Conservation (phyloP, 92 coral and sea anemone species). For the Galaxea fascicularis region DNA sequence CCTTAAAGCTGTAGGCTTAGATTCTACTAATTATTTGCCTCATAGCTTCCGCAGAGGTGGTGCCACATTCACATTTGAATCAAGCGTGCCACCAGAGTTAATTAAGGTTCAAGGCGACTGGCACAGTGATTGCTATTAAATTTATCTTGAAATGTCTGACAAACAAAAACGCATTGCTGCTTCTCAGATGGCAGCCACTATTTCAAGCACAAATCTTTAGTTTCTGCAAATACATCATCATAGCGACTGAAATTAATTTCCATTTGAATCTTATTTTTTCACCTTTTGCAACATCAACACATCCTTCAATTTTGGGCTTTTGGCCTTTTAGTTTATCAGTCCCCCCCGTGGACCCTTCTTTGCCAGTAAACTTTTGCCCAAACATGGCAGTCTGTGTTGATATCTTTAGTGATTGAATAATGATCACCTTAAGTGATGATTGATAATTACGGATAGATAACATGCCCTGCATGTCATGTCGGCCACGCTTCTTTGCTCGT, state of each 20-base stretch:
- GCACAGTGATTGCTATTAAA: constrained; percentile 24
- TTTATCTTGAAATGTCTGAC: constrained; percentile 3
- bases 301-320: not conserved
- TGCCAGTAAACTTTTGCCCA: constrained; percentile 11
- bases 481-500: too few relatives aligned
- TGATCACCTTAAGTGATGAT: too few relatives aligned
- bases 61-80: constrained; percentile 31
- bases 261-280: not conserved
- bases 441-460: too few relatives aligned
- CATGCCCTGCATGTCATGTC: too few relatives aligned
- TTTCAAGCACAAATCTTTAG: not conserved
- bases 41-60: constrained; percentile 15
- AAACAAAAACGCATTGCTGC: constrained; percentile 28
- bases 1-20: not conserved
- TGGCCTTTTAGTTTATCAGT: constrained; percentile 7
- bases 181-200: constrained; percentile 14
- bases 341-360: not conserved
- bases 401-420: not conserved
- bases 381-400: constrained; percentile 19
- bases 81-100: constrained; percentile 6
- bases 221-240: not conserved
- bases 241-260: not conserved
- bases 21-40: not conserved
- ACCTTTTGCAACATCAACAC: constrained; percentile 8
- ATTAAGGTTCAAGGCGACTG: constrained; percentile 36